Evolutionary conservation across 2,797 vertebrate genomes (phyloP).

Genomic region (Scyliorhinus canicula): DNA sequence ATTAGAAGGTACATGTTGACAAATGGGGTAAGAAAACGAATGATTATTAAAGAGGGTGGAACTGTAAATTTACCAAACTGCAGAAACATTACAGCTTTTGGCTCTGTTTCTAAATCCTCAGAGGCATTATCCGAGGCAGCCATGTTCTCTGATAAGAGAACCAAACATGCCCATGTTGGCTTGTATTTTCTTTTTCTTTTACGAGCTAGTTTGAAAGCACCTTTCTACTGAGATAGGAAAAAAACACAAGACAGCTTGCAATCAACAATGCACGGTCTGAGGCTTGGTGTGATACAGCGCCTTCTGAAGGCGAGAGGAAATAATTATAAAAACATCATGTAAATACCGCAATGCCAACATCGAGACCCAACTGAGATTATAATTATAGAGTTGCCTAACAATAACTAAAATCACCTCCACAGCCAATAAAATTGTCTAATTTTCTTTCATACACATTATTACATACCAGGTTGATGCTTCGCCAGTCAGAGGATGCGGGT

Average conservation of each 20-base stretch:
- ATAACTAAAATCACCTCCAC: background rate
- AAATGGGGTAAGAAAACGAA: background rate
- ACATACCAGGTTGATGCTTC: background rate
- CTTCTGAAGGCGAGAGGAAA: background rate
- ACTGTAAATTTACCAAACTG: background rate
- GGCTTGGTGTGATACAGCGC: background rate
- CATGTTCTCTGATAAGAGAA: background rate
- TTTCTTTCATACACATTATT: background rate
- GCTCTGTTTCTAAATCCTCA: background rate
- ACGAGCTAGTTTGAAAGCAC: background rate
- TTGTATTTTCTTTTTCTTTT: background rate
- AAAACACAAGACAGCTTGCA: background rate
- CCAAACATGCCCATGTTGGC: background rate
- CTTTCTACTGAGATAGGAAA: background rate
- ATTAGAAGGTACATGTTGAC: background rate
- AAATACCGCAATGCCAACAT: background rate
- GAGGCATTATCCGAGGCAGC: background rate
- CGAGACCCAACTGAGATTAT: background rate
- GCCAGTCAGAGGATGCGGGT: background rate
- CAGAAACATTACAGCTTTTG: background rate
- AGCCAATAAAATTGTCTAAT: background rate
- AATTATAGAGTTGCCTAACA: background rate
- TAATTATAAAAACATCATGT: background rate
- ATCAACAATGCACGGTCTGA: background rate
- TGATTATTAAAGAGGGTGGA: background rate